A percentile compares a stretch with the other conserved stretches of the same genome.
These are phyloP conservation scores for Trochalopteron elliotii DNA, from an alignment of 2,113 vertebrate genomes.

Conservation along the genomic window DNA sequence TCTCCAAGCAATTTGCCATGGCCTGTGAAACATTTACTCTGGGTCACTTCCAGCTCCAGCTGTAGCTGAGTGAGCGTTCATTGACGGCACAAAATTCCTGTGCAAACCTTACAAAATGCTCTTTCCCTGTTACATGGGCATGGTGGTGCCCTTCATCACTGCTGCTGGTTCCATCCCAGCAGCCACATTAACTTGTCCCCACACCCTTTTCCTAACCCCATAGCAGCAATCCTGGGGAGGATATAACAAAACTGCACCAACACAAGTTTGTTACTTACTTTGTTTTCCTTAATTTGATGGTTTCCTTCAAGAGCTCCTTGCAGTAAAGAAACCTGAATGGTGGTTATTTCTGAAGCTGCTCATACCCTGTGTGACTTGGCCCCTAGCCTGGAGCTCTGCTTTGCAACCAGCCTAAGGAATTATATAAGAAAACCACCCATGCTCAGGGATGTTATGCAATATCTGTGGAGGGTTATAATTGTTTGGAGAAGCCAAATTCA, in stretches of 20 bases:
- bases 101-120: neutral
- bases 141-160: neutral
- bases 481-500: neutral
- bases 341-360: constrained; percentile 62
- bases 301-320: neutral
- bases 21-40: neutral
- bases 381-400: constrained; percentile 34
- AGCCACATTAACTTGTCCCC: neutral
- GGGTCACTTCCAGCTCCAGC: neutral
- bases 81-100: fast-evolving
- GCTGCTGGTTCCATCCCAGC: fast-evolving
- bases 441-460: neutral
- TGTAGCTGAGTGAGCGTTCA: neutral
- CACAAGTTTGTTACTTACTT: neutral
- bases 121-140: fast-evolving
- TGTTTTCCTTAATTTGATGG: constrained; percentile 16
- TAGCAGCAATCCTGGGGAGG: fast-evolving
- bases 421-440: constrained; percentile 25
- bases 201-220: neutral
- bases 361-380: neutral
- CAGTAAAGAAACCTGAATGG: constrained; percentile 50
- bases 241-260: neutral
- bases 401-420: neutral
- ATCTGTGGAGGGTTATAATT: neutral
- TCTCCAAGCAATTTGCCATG: neutral